Percentiles rank a stretch among this genome's conserved stretches.
Evolutionary conservation across 2,888 invertebrate genomes (phyloP).

Genomic region (Xestia ashworthii): DNA sequence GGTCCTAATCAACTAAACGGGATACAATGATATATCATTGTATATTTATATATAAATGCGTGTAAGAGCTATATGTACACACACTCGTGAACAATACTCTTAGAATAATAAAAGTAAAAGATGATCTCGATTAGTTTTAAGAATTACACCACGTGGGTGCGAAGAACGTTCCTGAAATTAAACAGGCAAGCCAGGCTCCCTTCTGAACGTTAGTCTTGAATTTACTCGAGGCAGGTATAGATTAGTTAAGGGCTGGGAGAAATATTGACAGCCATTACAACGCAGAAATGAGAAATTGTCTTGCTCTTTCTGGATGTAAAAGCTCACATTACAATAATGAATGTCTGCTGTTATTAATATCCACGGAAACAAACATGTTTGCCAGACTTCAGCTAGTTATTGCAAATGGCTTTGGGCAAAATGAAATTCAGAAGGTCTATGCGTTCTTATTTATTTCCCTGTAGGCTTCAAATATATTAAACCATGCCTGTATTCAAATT

Average conservation of each 20-base stretch:
- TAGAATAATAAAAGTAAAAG: not conserved
- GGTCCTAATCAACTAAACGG: constrained; percentile 30
- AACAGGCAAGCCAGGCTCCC: not conserved
- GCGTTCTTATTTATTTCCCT: constrained; percentile 75
- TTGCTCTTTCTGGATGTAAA: constrained; percentile 14
- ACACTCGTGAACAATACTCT: not conserved
- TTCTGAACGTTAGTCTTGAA: not conserved
- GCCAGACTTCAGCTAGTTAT: constrained; percentile 49
- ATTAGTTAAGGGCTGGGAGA: not conserved
- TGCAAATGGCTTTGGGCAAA: constrained; percentile 54
- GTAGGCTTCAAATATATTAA: constrained; percentile 63
- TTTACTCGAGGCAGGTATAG: constrained; percentile 1
- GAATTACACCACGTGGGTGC: not conserved
- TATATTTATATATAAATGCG: no score
- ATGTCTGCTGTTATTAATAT: constrained; percentile 51
- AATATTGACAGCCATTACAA: constrained; percentile 16
- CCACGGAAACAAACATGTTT: constrained; percentile 64
- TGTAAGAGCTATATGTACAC: constrained; percentile 3
- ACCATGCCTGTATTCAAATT: constrained; percentile 40
- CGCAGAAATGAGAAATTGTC: constrained; percentile 18
- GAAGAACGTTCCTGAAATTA: constrained; percentile 1
- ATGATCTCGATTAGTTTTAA: not conserved
- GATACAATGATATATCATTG: constrained; percentile 4
- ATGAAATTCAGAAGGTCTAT: constrained; percentile 66
- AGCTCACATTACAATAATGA: constrained; percentile 39